phyloP scores from a whole-genome alignment of 2,888 invertebrate genomes.

The Ennomos erosarius region DNA sequence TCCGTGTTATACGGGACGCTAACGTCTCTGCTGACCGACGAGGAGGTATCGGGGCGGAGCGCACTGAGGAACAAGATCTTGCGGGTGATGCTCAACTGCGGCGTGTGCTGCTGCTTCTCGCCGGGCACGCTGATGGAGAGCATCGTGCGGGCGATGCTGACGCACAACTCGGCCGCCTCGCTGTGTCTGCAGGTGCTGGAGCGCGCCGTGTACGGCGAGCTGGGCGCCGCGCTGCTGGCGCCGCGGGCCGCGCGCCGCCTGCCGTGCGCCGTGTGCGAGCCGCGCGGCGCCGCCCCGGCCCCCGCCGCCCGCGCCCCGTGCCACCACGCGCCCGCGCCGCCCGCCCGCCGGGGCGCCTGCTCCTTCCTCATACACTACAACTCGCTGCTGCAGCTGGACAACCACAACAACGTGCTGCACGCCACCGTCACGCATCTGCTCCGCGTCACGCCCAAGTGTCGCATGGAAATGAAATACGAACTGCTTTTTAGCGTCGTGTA shows the following conservation, averaged over 20 bases:
- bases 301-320: slow-evolving; percentile 58
- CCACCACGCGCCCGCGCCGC: slow-evolving; percentile 62
- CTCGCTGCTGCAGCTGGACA: slow-evolving; percentile 82
- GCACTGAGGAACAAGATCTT: slow-evolving; percentile 77
- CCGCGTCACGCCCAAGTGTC: slow-evolving; percentile 84
- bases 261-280: slow-evolving; percentile 77
- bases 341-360: slow-evolving; percentile 77
- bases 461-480: slow-evolving; percentile 82
- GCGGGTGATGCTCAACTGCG: slow-evolving; percentile 83
- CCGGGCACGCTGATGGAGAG: slow-evolving; percentile 79
- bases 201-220: slow-evolving; percentile 84
- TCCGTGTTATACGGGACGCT: slow-evolving; percentile 84
- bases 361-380: slow-evolving; percentile 85
- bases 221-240: slow-evolving; percentile 78
- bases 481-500: slow-evolving; percentile 86
- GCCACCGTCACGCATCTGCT: slow-evolving; percentile 85
- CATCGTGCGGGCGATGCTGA: slow-evolving; percentile 77
- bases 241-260: slow-evolving; percentile 68
- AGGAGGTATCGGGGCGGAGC: slow-evolving; percentile 64
- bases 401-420: slow-evolving; percentile 82
- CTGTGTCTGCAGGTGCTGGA: slow-evolving; percentile 83
- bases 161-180: slow-evolving; percentile 66
- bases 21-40: slow-evolving; percentile 75
- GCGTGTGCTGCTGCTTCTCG: slow-evolving; percentile 88
- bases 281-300: slow-evolving; percentile 37